Evolutionary conservation across 2,797 vertebrate genomes (phyloP).

Genomic region (Malacoraja senta): DNA sequence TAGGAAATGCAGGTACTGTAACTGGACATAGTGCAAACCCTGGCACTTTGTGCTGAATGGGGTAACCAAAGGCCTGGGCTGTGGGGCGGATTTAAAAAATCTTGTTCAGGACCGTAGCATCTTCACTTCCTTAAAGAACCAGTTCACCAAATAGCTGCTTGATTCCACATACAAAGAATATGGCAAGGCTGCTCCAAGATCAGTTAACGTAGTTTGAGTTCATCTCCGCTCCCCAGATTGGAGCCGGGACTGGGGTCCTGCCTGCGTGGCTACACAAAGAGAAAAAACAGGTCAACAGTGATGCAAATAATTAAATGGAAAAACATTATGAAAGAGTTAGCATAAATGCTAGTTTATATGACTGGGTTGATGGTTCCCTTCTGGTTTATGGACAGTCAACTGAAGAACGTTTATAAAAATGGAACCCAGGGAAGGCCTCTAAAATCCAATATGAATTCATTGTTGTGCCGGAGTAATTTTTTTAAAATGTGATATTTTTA

Average conservation of each 20-base stretch:
- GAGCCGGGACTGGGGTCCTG: slow-evolving; percentile 94
- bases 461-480: no score
- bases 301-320: slow-evolving; percentile 11
- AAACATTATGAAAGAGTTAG: no score
- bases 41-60: slow-evolving; percentile 58
- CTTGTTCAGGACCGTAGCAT: slow-evolving; percentile 48
- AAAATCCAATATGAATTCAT: no score
- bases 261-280: slow-evolving; percentile 77
- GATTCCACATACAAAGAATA: slow-evolving; percentile 37
- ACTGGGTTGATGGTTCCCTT: no score
- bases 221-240: slow-evolving; percentile 82
- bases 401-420: no score
- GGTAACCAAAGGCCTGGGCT: slow-evolving; percentile 47
- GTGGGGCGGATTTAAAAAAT: slow-evolving; percentile 20
- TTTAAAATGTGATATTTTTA: no score
- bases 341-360: no score
- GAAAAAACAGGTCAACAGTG: slow-evolving; percentile 43
- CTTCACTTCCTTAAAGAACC: slow-evolving; percentile 63
- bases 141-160: slow-evolving; percentile 51
- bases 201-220: slow-evolving; percentile 84
- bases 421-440: no score
- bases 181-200: slow-evolving; percentile 42
- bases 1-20: slow-evolving; percentile 65
- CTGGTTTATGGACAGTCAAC: no score
- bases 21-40: slow-evolving; percentile 86